phyloP scores from a whole-genome alignment of 2,888 invertebrate genomes.

The Ophion ventricosus region DNA sequence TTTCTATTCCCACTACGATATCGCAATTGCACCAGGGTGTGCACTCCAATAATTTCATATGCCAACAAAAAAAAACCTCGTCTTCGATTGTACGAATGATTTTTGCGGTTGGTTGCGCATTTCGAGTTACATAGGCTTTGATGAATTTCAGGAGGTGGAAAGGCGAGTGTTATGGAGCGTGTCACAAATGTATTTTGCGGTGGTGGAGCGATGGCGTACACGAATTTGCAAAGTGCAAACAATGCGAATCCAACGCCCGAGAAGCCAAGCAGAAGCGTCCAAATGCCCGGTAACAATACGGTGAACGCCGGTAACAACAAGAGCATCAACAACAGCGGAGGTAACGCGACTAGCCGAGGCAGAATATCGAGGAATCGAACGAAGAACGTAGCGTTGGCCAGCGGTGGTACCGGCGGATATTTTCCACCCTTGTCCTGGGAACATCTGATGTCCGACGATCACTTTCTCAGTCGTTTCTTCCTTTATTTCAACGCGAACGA shows the following conservation, averaged over 20 bases:
- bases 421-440: constrained; percentile 85
- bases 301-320: constrained; percentile 77
- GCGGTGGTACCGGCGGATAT: constrained; percentile 77
- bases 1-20: no score
- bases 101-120: no score
- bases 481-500: constrained; percentile 92
- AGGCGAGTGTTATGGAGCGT: constrained; percentile 92
- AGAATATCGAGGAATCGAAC: constrained; percentile 75
- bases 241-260: constrained; percentile 78
- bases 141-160: constrained; percentile 82
- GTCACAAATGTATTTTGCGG: constrained; percentile 95
- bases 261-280: constrained; percentile 79
- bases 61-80: no score
- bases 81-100: no score
- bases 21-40: no score
- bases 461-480: constrained; percentile 93
- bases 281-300: constrained; percentile 73
- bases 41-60: no score
- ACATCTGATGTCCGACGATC: constrained; percentile 92
- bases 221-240: constrained; percentile 79
- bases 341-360: constrained; percentile 67
- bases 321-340: constrained; percentile 73
- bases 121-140: neutral
- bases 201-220: constrained; percentile 86
- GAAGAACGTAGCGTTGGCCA: constrained; percentile 74